Percentiles rank a stretch among this genome's conserved stretches.
These are phyloP conservation scores for Melanerpes formicivorus DNA, from an alignment of 2,113 vertebrate species.

Conservation along the genomic window DNA sequence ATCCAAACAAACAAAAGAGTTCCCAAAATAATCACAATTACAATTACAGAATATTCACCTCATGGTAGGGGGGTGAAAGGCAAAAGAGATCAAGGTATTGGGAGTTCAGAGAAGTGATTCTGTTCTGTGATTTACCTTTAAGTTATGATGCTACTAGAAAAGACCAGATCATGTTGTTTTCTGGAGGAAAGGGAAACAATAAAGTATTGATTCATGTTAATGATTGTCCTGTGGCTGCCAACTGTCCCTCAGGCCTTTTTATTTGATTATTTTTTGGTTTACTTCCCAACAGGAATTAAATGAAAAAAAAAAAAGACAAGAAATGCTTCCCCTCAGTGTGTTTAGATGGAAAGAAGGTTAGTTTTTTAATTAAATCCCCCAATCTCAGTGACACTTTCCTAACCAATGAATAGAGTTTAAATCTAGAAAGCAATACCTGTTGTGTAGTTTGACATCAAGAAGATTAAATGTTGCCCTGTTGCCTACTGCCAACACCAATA, in stretches of 20 bases:
- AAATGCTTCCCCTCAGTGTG: rapidly evolving
- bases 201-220: neutral
- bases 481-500: neutral
- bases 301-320: neutral
- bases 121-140: neutral
- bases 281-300: neutral
- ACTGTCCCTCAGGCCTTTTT: neutral
- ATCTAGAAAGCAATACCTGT: neutral
- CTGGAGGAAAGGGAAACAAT: neutral
- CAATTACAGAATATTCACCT: neutral
- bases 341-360: neutral
- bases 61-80: neutral
- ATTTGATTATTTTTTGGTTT: neutral
- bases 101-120: neutral
- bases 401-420: neutral
- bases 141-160: neutral
- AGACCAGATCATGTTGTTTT: neutral
- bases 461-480: neutral
- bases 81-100: neutral
- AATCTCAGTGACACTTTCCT: neutral
- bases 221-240: neutral
- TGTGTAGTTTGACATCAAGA: neutral
- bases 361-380: neutral
- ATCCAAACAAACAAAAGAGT: neutral
- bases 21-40: neutral